Evolutionary conservation across 1,140 invertebrate species (phyloP), one percentile per base, ranked within the genome.

Genomic region (Trypoxylus dichotomus): DNA sequence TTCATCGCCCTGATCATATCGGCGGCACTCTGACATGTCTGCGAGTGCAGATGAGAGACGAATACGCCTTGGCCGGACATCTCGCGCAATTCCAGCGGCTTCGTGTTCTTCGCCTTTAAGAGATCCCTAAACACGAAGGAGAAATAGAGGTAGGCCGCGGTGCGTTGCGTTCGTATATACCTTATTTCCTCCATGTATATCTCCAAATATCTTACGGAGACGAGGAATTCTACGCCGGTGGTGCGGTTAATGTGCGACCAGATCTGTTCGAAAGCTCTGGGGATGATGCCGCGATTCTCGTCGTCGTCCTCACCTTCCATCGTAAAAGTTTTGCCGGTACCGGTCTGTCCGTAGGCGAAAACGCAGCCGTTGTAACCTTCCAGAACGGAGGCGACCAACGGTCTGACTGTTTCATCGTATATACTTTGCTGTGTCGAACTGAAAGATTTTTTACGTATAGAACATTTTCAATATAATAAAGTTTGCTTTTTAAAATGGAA

Each of bases 301-400:
- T 88, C 80, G 29, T 54, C 76, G n/a, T 77, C 76, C 0, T 24
- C 76, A 79, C 97, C 97, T 88, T 98, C 96, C 97, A 98, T 98
- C 0, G 97, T 98, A 85, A 93, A 97, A 13, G 85, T 86, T 79
- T 86, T 86, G 3, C 85, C 85, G 32, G 85, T 85, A 58, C 85
- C 85, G 0, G 96, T 98, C 87, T 98, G 97, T 0, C 97, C 97
- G 86, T 98, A 98, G 0, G 97, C 97, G 88, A 98, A 98, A 77
- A 98, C 97, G 79, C 97, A 98, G 15, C 96, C 96, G 87, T 98
- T 98, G 87, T 97, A 98, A 6, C 97, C 97, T 83, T 94, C 94
- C 25, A 99, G 89, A 1, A 99, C 97, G 10, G 96, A 97, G 79
- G 97, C 93, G n/a, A 99, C 97, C 79, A 99, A 86, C 0, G 97